Conservation (phyloP, 2,113 vertebrate genomes). For the Macroglossus sobrinus region DNA sequence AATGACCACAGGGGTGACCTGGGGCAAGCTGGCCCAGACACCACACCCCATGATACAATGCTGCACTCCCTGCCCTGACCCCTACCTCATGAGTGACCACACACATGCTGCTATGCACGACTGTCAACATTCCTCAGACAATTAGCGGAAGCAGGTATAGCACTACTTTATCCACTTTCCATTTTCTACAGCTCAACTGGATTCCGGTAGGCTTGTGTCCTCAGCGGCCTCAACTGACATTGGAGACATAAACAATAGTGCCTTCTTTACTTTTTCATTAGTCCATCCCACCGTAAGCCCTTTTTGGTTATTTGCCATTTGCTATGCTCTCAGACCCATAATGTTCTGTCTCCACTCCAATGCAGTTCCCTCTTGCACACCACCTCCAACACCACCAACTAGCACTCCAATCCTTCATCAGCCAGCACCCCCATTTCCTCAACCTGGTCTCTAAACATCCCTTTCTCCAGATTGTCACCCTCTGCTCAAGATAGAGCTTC, state of each 20-base stretch:
- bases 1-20: background rate
- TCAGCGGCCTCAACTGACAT: background rate
- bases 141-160: background rate
- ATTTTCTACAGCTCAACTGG: background rate
- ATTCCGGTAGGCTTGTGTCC: background rate
- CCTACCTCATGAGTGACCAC: background rate
- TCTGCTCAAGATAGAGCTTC: background rate
- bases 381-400: background rate
- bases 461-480: background rate
- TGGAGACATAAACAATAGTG: rapidly evolving
- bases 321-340: background rate
- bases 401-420: background rate
- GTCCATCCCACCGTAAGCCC: background rate
- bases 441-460: background rate
- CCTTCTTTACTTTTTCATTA: background rate
- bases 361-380: background rate
- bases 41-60: background rate
- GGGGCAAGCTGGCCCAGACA: background rate
- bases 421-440: background rate
- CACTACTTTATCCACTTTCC: background rate
- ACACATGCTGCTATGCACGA: background rate
- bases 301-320: background rate
- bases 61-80: background rate
- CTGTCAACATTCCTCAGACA: background rate
- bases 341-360: background rate